Percentiles rank a stretch among this genome's conserved stretches.
These are phyloP conservation scores for Uromys caudimaculatus DNA, from an alignment of 2,797 vertebrate species.

Conservation along the genomic window DNA sequence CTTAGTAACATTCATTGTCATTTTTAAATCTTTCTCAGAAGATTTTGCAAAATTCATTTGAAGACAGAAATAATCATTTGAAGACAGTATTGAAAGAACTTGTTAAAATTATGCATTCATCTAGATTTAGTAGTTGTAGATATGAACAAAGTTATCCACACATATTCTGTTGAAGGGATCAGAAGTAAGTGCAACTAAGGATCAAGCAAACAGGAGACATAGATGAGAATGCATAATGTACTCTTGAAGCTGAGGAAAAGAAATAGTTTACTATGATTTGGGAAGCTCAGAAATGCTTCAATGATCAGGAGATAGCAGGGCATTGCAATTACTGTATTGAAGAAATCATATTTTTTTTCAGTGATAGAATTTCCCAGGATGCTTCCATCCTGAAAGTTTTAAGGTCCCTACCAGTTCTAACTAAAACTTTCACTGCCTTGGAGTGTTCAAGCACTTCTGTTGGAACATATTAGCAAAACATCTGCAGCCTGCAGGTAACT, in stretches of 20 bases:
- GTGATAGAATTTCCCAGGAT: not conserved
- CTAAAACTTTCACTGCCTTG: not conserved
- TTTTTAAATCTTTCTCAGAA: not conserved
- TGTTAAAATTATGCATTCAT: not conserved
- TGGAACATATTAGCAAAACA: slow-evolving; percentile 18
- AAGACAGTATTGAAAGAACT: not conserved
- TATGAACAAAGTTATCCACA: not conserved
- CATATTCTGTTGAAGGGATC: not conserved
- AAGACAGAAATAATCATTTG: not conserved
- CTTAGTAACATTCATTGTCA: not conserved
- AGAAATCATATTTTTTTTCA: not conserved
- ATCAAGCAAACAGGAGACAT: not conserved
- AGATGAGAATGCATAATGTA: not conserved
- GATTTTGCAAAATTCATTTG: not conserved
- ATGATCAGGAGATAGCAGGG: not conserved
- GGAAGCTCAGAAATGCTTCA: not conserved
- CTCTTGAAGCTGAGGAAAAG: not conserved
- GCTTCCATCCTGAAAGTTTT: not conserved
- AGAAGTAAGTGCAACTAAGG: not conserved
- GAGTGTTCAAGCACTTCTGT: slow-evolving; percentile 15
- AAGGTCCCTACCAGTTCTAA: not conserved
- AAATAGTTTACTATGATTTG: not conserved
- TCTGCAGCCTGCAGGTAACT: slow-evolving; percentile 48
- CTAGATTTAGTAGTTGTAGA: not conserved
- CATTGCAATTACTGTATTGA: not conserved